These are phyloP conservation scores for Lophius americanus DNA, from an alignment of 2,797 vertebrate species.

Conservation along the genomic window DNA sequence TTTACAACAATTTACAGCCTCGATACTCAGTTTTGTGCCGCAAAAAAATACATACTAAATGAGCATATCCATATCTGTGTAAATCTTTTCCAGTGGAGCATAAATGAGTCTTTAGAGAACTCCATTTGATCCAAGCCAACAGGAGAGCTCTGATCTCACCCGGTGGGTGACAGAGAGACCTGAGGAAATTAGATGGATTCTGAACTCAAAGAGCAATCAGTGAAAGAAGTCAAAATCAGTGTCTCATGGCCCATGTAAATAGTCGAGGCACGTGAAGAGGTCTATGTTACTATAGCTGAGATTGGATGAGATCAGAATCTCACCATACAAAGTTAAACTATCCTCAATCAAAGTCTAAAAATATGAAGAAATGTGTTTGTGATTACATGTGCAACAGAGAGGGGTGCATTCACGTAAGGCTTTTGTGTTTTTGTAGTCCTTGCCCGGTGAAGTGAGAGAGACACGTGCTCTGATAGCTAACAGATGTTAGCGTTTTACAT, in stretches of 20 bases:
- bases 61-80: too few relatives aligned
- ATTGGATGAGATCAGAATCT: not conserved
- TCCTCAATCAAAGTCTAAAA: not conserved
- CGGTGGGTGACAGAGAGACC: not conserved
- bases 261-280: too few relatives aligned
- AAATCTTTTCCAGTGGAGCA: too few relatives aligned
- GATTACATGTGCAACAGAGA: not conserved
- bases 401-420: too few relatives aligned
- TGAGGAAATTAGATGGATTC: not conserved
- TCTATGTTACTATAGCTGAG: not conserved
- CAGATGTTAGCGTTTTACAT: slow-evolving; percentile 11
- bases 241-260: too few relatives aligned
- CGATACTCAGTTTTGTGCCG: too few relatives aligned
- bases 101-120: too few relatives aligned
- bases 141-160: not conserved
- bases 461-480: slow-evolving; percentile 22
- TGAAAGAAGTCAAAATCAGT: not conserved
- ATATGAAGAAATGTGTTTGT: not conserved
- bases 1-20: too few relatives aligned
- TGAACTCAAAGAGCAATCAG: not conserved
- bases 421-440: too few relatives aligned
- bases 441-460: not conserved
- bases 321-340: not conserved
- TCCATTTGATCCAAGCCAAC: too few relatives aligned
- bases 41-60: too few relatives aligned